phyloP scores from a whole-genome alignment of 1,140 invertebrate genomes.

The Cyphomyrmex costatus region DNA sequence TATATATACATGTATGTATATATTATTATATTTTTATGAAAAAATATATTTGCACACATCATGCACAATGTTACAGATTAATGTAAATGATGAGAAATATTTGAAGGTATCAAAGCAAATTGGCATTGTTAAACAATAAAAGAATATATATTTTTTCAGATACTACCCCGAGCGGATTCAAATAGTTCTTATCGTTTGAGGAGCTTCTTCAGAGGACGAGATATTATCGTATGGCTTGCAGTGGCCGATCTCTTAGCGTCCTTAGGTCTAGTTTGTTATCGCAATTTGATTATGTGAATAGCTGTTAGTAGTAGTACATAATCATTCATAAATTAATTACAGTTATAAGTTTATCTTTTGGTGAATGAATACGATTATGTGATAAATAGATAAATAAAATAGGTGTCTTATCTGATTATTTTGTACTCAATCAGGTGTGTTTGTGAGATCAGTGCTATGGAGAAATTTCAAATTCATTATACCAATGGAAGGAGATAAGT shows the following conservation, averaged over 20 bases:
- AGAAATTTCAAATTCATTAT: constrained; percentile 90
- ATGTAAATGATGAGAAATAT: neutral
- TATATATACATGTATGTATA: neutral
- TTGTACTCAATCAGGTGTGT: constrained; percentile 88
- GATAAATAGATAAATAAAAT: neutral
- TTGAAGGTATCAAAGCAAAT: neutral
- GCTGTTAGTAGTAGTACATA: constrained; percentile 2
- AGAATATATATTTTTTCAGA: constrained; percentile 79
- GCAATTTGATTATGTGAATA: constrained; percentile 13
- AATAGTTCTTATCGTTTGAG: constrained; percentile 86
- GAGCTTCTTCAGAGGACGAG: constrained; percentile 88
- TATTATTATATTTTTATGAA: too few species aligned
- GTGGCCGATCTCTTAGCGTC: constrained; percentile 92
- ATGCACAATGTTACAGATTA: neutral
- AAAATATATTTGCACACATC: neutral
- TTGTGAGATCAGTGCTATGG: constrained; percentile 91
- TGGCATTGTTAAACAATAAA: neutral
- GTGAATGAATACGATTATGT: neutral
- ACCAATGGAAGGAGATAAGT: constrained; percentile 89
- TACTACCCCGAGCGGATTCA: constrained; percentile 86
- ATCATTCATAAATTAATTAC: neutral
- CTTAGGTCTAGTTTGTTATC: constrained; percentile 87
- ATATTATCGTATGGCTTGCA: constrained; percentile 93
- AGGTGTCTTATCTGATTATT: constrained; percentile 14
- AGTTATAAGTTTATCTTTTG: constrained; percentile 9